These are phyloP conservation scores for Chinchilla lanigera DNA, from an alignment of 2,113 vertebrate species.

Conservation along the genomic window DNA sequence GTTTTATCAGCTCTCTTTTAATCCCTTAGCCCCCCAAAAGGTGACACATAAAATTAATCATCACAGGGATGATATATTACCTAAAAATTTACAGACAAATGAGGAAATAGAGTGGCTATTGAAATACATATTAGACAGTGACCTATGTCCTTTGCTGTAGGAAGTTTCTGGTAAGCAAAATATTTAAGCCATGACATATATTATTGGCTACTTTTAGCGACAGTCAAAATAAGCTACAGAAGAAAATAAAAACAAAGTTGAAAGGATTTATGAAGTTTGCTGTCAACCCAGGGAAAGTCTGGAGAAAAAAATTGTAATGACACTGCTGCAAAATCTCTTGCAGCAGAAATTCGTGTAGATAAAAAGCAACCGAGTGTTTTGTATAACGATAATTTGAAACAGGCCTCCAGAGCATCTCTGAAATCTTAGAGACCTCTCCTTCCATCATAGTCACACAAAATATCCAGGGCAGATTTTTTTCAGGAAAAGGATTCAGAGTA, in stretches of 20 bases:
- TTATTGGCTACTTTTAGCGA: not conserved
- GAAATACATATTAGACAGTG: not conserved
- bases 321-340: not conserved
- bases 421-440: not conserved
- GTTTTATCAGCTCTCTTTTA: not conserved
- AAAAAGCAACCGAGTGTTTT: not conserved
- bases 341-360: not conserved
- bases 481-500: not conserved
- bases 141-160: not conserved
- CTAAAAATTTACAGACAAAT: not conserved
- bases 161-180: not conserved
- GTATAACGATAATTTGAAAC: not conserved
- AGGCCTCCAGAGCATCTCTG: not conserved
- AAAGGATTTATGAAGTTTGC: not conserved
- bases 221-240: not conserved
- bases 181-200: not conserved
- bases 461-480: not conserved
- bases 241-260: not conserved
- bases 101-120: not conserved
- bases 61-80: not conserved
- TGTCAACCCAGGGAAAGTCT: not conserved
- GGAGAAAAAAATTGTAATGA: not conserved
- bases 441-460: not conserved
- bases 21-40: not conserved
- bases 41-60: not conserved